Percentiles rank a stretch among this genome's conserved stretches.
Evolutionary conservation across 2,888 invertebrate genomes (phyloP).

Genomic region (Dioctria linearis): DNA sequence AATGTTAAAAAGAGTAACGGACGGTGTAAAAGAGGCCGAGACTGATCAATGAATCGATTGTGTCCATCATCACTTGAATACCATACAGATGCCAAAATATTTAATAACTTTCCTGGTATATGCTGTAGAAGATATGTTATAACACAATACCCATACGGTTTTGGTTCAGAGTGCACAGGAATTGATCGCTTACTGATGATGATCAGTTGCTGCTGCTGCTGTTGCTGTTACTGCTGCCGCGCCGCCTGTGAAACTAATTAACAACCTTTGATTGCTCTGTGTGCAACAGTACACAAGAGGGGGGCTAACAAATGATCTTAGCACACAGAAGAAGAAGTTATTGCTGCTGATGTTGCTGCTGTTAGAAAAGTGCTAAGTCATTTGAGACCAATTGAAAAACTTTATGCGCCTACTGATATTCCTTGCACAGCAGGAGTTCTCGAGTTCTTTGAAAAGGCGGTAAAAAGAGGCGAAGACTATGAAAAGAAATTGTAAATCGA

Average conservation of each 20-base stretch:
- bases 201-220: background rate
- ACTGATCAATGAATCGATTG: constrained; percentile 17
- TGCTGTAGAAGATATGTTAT: background rate
- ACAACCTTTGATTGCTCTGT: constrained; percentile 52
- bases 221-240: background rate
- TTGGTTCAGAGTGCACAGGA: background rate
- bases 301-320: constrained; percentile 46
- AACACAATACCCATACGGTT: background rate
- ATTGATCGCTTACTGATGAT: constrained; percentile 50
- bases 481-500: constrained; percentile 49
- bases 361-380: constrained; percentile 47
- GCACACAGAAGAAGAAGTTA: background rate
- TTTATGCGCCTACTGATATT: constrained; percentile 42
- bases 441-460: constrained; percentile 42
- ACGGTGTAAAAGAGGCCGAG: background rate
- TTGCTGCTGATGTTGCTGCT: constrained; percentile 9
- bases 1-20: constrained; percentile 12
- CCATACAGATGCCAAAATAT: constrained; percentile 50
- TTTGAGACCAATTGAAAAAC: constrained; percentile 47
- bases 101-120: constrained; percentile 35
- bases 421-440: constrained; percentile 45
- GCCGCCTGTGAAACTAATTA: constrained; percentile 56
- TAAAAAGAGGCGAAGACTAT: constrained; percentile 46
- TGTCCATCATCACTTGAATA: background rate
- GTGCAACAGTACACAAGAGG: constrained; percentile 6